Base-by-base conservation (phyloP, 2,888 invertebrate genomes). In the Leptodirus hochenwartii region DNA sequence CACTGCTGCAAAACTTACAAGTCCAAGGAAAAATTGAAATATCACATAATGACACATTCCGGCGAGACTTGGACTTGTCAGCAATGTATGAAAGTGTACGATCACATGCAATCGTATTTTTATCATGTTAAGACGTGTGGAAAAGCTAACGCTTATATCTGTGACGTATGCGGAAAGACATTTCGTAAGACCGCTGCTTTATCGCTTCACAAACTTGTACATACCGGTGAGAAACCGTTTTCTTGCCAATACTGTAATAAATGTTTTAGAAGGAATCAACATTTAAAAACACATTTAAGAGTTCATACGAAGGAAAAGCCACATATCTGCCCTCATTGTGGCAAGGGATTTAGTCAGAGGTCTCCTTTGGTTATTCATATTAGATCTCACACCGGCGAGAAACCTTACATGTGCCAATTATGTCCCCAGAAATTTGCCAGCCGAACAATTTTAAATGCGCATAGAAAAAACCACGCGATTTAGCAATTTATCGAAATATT, bases 331-430 rank as follows among this genome's bases (percentile, higher is more conserved):
- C 53, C 56, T 23, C 48, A 56, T 29, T 64, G 64, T 33, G 51
- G 51, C 3, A 63, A 59, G 38, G 51, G 57, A 2, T 65, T 64
- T 41, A 58, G 62, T 1, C 64, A 65, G 40, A 52, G 58, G n/a
- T 57, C 58, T 4, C 58, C 59, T 1, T 42, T 61, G 9, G 58
- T 58, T 5, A 58, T 58, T 30, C 61, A 62, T 37, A 25, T 26
- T 17, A 10, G 28, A 20, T 22, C 27, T 4, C 36, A 36, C 17
- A 32, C 32, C 11, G 34, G 56, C 14, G 58, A 58, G 5, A 61
- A 58, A 33, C 60, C 54, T 22, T 61, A 53, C 36, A 59, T 57
- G 27, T 67, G 66, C 36, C 42, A 58, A 3, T 47, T 56, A 0
- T 63, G 63, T 25, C 36, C 56, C 0, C 41, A 49, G 20, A 51